Conservation (phyloP, 2,797 vertebrate genomes). For the Kryptolebias ocellatus region DNA sequence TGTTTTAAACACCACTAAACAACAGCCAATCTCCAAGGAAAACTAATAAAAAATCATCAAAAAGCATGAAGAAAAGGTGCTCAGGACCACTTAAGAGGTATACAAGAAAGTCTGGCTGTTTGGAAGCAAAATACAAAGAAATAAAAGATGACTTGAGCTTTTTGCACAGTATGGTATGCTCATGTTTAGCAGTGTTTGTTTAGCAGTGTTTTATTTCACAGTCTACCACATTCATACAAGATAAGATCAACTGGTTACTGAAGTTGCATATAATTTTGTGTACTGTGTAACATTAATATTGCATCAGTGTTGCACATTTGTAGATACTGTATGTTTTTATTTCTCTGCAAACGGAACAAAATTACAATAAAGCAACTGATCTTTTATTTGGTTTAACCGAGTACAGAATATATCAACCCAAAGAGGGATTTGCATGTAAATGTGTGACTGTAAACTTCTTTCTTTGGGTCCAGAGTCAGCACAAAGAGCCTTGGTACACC, state of each 20-base stretch:
- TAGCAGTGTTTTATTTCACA: too few relatives aligned
- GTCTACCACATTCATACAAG: not conserved
- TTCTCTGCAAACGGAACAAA: constrained; percentile 19
- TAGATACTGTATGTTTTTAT: constrained; percentile 46
- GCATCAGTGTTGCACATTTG: not conserved
- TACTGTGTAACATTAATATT: too few relatives aligned
- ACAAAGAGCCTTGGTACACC: constrained; percentile 4
- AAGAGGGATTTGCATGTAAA: constrained; percentile 8
- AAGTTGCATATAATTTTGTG: not conserved
- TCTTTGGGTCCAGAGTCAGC: constrained; percentile 2
- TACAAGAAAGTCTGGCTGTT: too few relatives aligned
- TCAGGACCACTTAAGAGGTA: not conserved
- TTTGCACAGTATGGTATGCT: not conserved
- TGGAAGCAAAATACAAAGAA: not conserved
- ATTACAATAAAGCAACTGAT: constrained; percentile 19
- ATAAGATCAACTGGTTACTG: not conserved
- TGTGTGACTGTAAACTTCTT: not conserved
- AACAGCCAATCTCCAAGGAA: not conserved
- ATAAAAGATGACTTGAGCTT: not conserved
- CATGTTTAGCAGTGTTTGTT: not conserved
- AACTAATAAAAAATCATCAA: not conserved
- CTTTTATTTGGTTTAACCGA: constrained; percentile 27
- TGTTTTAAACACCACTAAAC: too few relatives aligned
- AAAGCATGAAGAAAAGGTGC: too few relatives aligned
- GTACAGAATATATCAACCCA: constrained; percentile 1